Evolutionary conservation across 2,888 invertebrate species (phyloP).

Genomic region (Drosophila prolongata): DNA sequence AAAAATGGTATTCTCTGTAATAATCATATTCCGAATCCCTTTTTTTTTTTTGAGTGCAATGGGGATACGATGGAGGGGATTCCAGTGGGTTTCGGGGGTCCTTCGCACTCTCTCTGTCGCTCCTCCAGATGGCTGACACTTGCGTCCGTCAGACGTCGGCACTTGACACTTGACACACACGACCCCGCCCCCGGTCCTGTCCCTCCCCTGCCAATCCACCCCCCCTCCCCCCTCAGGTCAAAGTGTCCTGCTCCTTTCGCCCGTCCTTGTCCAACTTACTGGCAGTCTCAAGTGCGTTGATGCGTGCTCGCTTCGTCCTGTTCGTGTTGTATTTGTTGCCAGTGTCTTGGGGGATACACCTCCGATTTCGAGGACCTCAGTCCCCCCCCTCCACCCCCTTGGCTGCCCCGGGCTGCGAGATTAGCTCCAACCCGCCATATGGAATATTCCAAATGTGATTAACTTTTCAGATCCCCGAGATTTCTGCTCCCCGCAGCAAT

Average conservation of each 20-base stretch:
- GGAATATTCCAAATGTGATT: conserved; percentile 44
- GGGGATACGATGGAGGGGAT: conserved; percentile 11
- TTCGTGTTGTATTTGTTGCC: conserved; percentile 5
- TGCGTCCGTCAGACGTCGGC: conserved; percentile 68
- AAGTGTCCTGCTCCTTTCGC: conserved; percentile 7
- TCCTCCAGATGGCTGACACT: conserved; percentile 68
- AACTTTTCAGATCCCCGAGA: conserved; percentile 29
- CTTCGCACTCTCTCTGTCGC: conserved; percentile 36
- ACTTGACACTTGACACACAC: conserved; percentile 62
- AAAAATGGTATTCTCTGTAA: too few relatives aligned
- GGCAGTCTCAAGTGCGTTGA: conserved; percentile 54
- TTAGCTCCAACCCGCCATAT: conserved; percentile 33
- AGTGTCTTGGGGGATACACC: conserved; percentile 28
- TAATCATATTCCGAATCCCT: too few relatives aligned
- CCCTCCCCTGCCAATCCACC: conserved; percentile 4
- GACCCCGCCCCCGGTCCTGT: neutral
- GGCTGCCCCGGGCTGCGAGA: conserved; percentile 1
- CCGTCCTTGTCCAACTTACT: conserved; percentile 22
- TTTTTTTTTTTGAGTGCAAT: neutral
- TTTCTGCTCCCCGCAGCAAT: conserved; percentile 5
- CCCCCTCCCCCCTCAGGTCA: neutral
- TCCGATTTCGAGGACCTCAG: conserved; percentile 9
- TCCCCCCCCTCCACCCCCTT: neutral
- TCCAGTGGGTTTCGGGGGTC: conserved; percentile 36
- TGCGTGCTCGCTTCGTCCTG: conserved; percentile 44